These are phyloP conservation scores for Amblyteles armatorius DNA, from an alignment of 2,888 invertebrate species.

Conservation along the genomic window DNA sequence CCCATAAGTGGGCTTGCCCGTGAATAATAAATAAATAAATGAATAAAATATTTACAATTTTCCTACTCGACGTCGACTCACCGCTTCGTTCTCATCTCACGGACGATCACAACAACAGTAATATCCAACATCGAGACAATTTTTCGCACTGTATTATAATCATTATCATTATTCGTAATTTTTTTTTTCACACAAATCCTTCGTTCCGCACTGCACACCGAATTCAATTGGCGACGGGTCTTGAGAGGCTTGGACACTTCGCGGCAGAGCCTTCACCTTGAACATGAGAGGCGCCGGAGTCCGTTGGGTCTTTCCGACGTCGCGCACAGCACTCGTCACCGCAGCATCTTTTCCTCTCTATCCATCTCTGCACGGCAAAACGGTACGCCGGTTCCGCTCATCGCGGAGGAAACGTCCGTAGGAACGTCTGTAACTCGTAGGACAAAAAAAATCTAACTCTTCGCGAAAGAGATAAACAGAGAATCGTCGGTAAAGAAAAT, in stretches of 20 bases:
- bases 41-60: too few relatives aligned
- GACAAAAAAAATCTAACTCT: background rate
- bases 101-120: background rate
- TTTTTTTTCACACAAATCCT: background rate
- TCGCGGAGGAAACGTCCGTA: background rate
- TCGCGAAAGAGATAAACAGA: background rate
- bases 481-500: background rate
- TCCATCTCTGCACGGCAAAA: background rate
- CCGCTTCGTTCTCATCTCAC: constrained; percentile 16
- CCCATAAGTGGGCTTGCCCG: too few relatives aligned
- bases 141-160: constrained; percentile 9
- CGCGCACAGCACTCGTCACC: constrained; percentile 16
- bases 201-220: constrained; percentile 29
- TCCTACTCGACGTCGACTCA: background rate
- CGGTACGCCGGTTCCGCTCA: constrained; percentile 17
- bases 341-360: background rate
- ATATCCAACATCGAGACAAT: background rate
- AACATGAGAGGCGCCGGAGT: constrained; percentile 35
- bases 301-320: constrained; percentile 10
- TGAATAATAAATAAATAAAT: too few relatives aligned
- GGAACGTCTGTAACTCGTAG: background rate
- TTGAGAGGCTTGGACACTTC: constrained; percentile 11
- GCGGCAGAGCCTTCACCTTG: constrained; percentile 45
- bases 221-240: constrained; percentile 10
- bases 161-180: background rate